Evolutionary conservation across 2,888 invertebrate species (phyloP).

Genomic region (Ctena decussata): DNA sequence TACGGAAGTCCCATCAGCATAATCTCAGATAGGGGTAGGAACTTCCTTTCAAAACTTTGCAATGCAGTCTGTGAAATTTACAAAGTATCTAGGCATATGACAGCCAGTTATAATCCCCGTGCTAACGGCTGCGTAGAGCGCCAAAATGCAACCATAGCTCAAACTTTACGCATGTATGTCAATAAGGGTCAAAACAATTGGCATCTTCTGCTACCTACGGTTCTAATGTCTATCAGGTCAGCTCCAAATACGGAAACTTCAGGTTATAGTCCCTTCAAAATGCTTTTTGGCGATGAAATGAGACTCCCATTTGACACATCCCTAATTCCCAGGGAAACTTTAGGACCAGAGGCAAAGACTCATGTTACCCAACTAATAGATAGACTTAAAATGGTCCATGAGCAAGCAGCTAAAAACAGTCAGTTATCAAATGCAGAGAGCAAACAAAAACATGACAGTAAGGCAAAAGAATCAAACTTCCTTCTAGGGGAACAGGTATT

Average conservation of each 20-base stretch:
- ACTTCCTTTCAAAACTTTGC: slow-evolving; percentile 39
- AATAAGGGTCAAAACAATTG: slow-evolving; percentile 53
- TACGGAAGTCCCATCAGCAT: slow-evolving; percentile 34
- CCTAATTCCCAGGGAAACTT: slow-evolving; percentile 28
- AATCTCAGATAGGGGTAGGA: slow-evolving; percentile 46
- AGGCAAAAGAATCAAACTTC: slow-evolving; percentile 37
- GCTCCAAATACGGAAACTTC: slow-evolving; percentile 50
- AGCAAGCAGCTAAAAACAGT: slow-evolving; percentile 18
- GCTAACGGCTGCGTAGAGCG: slow-evolving; percentile 49
- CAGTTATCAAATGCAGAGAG: slow-evolving; percentile 21
- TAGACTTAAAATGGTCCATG: slow-evolving; percentile 26
- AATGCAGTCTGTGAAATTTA: slow-evolving; percentile 49
- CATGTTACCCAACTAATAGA: slow-evolving; percentile 19
- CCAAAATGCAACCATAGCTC: slow-evolving; percentile 39
- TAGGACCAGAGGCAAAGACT: slow-evolving; percentile 10
- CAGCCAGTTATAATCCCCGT: slow-evolving; percentile 48
- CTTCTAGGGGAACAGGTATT: slow-evolving; percentile 20
- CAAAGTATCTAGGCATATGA: slow-evolving; percentile 54
- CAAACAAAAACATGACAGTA: slow-evolving; percentile 37
- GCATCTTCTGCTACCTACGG: slow-evolving; percentile 33
- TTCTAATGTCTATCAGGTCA: slow-evolving; percentile 49
- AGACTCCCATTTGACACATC: slow-evolving; percentile 45
- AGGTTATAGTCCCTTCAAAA: slow-evolving; percentile 46
- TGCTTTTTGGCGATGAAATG: slow-evolving; percentile 61
- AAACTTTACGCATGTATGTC: slow-evolving; percentile 41